Base-by-base conservation (phyloP, 2,888 invertebrate genomes). In the Amaurobius ferox region DNA sequence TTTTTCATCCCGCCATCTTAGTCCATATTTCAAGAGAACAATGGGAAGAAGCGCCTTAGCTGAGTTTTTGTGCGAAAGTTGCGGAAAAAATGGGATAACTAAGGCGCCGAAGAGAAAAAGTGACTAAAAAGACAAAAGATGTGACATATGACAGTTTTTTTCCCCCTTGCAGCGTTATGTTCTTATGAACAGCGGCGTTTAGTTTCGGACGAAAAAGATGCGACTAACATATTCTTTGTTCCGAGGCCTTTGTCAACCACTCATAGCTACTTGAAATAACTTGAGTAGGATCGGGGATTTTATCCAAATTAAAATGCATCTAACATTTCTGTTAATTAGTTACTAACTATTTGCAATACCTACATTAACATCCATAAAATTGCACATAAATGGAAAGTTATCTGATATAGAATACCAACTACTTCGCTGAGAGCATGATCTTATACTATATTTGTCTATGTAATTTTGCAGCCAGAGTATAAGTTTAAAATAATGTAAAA, bases 11-110 rank as follows among this genome's bases (percentile, higher is more conserved):
- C 61, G 29, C 64, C 61, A 30, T 74, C 48, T 48, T 39, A 39
- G 74, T 64, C 62, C 81, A 81, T 81, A 81, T 81, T 81, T 81
- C 76, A 81, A 81, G 39, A 81, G 81, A 81, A 81, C 80, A 80
- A 80, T 39, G 80, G 35, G 35, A 9, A 55, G 39, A 67, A 61
- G 67, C 30, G 55, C 72, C 44, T 72, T 72, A 5, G 35, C 35
- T 61, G 68, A 67, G 39, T 79, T 68, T 74, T 70, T 48, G 39
- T 44, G 28, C 44, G 23, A 19, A 44, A 11, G 28, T 19, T 29
- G 35, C 7, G 39, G 66, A 61, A 62, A 73, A 55, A 44, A 66
- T 26, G 32, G 13, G 9, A 78, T 64, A 55, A 48, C 35, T 39
- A 73, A 72, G 68, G n/a, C 11, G 61, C 40, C 68, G 40, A 30